Base-by-base conservation (phyloP, 2,888 invertebrate genomes). In the Phlogophora meticulosa region DNA sequence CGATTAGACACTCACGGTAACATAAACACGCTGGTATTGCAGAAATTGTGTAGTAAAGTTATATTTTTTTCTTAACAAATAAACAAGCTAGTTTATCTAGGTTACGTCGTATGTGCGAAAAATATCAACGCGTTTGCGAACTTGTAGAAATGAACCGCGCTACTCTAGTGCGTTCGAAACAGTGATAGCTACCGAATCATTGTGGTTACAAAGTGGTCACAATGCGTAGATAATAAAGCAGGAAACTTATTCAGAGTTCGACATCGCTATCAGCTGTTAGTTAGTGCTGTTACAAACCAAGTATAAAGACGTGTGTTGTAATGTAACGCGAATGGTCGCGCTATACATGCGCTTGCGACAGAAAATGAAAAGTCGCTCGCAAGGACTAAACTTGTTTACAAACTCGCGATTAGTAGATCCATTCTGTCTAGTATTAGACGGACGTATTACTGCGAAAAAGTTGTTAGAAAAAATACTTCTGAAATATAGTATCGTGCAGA, bases 341-440 rank as follows among this genome's bases (percentile, higher is more conserved):
- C 17, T 36, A 51, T n/a, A 58, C 63, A 65, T 80, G 45, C 63
- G 72, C 49, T 69, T 78, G 49, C 67, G 76, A 82, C 83, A 81
- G 59, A 64, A 78, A 73, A 69, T 75, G 79, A 78, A 74, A 74
- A 69, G 79, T 69, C 75, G 55, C 66, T 52, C 55, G 62, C 81
- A 82, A 78, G 81, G 83, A 82, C 82, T 62, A 49, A 55, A 64
- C 70, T 77, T 81, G 83, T 81, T 82, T 81, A 81, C 83, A 59
- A 80, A 82, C 74, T 69, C 40, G 20, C 75, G 57, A 55, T 65
- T 65, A 73, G 68, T 82, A 40, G 48, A 61, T 65, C 62, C 34
- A 57, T 60, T 60, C 43, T 67, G 51, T 78, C 22, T 62, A 20
- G 40, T 28, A 15, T 46, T 24, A 32, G 43, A 58, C 64, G 73